Evolutionary conservation across 1,140 invertebrate genomes (phyloP).

Genomic region (Metaphire vulgaris): DNA sequence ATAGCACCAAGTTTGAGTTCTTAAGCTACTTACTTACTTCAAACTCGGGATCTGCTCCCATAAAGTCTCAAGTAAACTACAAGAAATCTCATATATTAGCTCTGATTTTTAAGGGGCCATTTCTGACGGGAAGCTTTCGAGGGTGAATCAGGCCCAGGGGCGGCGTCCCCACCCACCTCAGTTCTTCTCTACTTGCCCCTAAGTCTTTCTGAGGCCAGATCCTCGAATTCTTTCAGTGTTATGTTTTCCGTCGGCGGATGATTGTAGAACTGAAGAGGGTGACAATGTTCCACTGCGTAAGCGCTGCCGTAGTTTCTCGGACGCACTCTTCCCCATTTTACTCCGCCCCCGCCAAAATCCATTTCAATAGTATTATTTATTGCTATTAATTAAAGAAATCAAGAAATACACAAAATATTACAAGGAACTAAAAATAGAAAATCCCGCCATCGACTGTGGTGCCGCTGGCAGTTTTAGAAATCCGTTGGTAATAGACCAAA

Average conservation of each 20-base stretch:
- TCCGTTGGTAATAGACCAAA: too few relatives aligned
- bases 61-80: not conserved
- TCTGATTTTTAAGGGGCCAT: not conserved
- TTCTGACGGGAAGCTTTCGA: constrained; percentile 1
- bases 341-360: too few relatives aligned
- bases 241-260: constrained; percentile 68
- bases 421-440: too few relatives aligned
- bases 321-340: too few relatives aligned
- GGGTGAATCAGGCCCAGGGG: constrained; percentile 18
- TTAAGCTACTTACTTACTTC: not conserved
- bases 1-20: constrained; percentile 3
- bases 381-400: too few relatives aligned
- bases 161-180: not conserved
- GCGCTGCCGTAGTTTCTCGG: too few relatives aligned
- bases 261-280: constrained; percentile 72
- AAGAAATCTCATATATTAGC: not conserved
- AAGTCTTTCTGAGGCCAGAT: constrained; percentile 73
- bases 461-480: too few relatives aligned
- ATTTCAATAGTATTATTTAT: too few relatives aligned
- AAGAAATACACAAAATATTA: too few relatives aligned
- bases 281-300: constrained; percentile 60
- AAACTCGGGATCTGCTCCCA: not conserved
- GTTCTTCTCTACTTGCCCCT: constrained; percentile 56
- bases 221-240: constrained; percentile 76
- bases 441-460: too few relatives aligned